phyloP scores from a whole-genome alignment of 2,113 vertebrate genomes.

The Caretta caretta region DNA sequence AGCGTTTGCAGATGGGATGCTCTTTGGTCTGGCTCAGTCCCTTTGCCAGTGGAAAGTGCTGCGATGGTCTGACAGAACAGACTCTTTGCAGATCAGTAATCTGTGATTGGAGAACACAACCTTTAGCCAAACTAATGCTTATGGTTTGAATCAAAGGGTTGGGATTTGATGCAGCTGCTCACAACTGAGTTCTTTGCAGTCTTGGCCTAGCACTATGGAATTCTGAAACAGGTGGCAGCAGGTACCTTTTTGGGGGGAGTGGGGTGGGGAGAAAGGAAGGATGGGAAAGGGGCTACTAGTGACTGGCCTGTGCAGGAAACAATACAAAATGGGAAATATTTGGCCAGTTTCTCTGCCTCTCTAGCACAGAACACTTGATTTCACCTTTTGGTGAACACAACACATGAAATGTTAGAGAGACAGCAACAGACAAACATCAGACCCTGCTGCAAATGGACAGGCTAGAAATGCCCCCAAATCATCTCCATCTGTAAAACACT shows the following conservation, averaged over 20 bases:
- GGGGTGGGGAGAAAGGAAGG: fast-evolving
- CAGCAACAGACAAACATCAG: conserved; percentile 40
- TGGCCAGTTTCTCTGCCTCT: fast-evolving
- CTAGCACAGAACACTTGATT: not conserved
- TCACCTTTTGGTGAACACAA: conserved; percentile 37
- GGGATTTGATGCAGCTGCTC: fast-evolving
- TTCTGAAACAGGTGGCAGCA: not conserved
- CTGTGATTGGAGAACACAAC: not conserved
- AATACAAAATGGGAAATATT: not conserved
- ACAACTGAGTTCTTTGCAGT: fast-evolving
- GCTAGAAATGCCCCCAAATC: conserved; percentile 36
- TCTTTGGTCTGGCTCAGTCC: fast-evolving
- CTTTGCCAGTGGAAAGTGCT: not conserved
- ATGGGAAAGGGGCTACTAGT: not conserved
- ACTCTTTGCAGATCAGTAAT: fast-evolving
- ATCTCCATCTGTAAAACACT: conserved; percentile 64
- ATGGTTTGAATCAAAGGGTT: fast-evolving
- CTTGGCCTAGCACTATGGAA: not conserved
- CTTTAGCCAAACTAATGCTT: not conserved
- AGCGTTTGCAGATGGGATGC: fast-evolving
- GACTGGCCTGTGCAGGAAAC: not conserved
- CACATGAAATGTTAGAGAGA: conserved; percentile 8
- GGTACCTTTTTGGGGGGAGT: not conserved
- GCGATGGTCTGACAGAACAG: fast-evolving
- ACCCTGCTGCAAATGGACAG: conserved; percentile 40